These are phyloP conservation scores for Urocolius indicus DNA, from an alignment of 2,113 vertebrate species.

Conservation along the genomic window DNA sequence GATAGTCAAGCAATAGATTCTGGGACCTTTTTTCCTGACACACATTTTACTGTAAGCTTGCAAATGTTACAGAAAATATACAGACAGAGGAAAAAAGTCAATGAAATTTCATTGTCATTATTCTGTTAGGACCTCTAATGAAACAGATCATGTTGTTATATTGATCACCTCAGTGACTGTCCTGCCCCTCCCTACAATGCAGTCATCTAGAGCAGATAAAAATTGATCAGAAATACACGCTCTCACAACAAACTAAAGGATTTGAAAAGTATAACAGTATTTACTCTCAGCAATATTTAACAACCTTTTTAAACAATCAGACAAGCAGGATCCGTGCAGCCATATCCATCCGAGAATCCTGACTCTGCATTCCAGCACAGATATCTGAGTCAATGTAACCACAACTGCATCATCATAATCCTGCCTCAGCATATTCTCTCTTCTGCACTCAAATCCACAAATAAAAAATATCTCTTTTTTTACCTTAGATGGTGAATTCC, in stretches of 20 bases:
- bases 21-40: not conserved
- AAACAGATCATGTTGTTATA: conserved; percentile 44
- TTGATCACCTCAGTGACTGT: not conserved
- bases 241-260: not conserved
- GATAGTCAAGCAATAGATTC: conserved; percentile 10
- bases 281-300: not conserved
- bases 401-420: conserved; percentile 42
- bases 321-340: not conserved
- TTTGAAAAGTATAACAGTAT: not conserved
- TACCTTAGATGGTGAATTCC: conserved; percentile 73
- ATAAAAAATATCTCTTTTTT: conserved; percentile 59
- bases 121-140: conserved; percentile 3
- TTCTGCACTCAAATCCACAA: conserved; percentile 23
- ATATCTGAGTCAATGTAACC: conserved; percentile 37
- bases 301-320: not conserved
- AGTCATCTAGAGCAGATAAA: conserved; percentile 29
- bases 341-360: conserved; percentile 29
- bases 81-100: not conserved
- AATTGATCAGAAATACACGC: not conserved
- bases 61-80: not conserved
- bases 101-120: conserved; percentile 20
- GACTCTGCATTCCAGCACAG: conserved; percentile 41
- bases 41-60: not conserved
- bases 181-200: conserved; percentile 66
- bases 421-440: conserved; percentile 61